phyloP scores from a whole-genome alignment of 1,140 invertebrate species.

The Galendromus occidentalis region DNA sequence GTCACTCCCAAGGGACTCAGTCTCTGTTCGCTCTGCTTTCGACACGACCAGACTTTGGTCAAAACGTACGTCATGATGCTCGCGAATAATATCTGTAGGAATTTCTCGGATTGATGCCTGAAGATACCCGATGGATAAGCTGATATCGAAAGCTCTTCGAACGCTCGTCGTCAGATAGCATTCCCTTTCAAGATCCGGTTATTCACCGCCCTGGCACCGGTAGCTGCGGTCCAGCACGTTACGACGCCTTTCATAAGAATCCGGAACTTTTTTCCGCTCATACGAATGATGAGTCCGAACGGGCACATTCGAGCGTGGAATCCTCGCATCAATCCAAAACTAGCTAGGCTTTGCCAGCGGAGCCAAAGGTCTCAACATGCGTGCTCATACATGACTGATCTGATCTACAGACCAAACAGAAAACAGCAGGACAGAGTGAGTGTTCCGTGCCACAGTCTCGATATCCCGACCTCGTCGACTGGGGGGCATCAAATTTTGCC shows the following conservation, averaged over 20 bases:
- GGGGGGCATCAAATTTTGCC: too few species aligned
- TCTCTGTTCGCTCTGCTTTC: not conserved
- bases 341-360: not conserved
- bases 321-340: not conserved
- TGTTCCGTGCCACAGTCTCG: not conserved
- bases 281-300: not conserved
- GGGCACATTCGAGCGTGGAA: not conserved
- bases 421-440: not conserved
- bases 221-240: not conserved
- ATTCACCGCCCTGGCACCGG: not conserved
- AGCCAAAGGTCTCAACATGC: not conserved
- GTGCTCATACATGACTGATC: not conserved
- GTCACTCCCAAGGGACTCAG: conserved; percentile 1
- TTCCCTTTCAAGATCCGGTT: not conserved
- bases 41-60: not conserved
- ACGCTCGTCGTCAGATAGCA: too few species aligned
- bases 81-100: not conserved
- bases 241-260: not conserved
- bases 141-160: too few species aligned
- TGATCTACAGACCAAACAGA: not conserved
- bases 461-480: too few species aligned
- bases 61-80: conserved; percentile 13
- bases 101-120: too few species aligned
- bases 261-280: not conserved
- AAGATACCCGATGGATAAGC: too few species aligned